A percentile compares a stretch with the other conserved stretches of the same genome.
Evolutionary conservation across 2,113 vertebrate species (phyloP).

Genomic region (Oreotrochilus melanogaster): DNA sequence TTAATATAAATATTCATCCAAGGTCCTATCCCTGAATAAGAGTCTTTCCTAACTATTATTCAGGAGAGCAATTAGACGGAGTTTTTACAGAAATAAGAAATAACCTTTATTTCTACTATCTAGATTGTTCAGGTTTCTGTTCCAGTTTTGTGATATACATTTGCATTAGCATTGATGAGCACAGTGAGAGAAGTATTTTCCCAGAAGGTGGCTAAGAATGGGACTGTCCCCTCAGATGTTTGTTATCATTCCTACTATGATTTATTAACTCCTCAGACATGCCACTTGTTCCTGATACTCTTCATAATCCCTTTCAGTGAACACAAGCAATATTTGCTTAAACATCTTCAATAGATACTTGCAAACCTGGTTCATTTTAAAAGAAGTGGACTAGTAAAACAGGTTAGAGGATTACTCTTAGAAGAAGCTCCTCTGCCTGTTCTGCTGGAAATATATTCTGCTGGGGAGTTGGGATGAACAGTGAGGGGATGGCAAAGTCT

Average conservation of each 20-base stretch:
- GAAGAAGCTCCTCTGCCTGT: not conserved
- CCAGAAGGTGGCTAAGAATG: not conserved
- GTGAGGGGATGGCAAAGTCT: rapidly evolving
- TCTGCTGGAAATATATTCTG: not conserved
- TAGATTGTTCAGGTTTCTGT: not conserved
- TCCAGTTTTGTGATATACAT: not conserved
- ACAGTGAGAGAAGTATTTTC: not conserved
- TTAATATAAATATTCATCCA: not conserved
- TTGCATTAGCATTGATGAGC: not conserved
- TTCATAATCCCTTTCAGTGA: slow-evolving; percentile 13
- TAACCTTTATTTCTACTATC: not conserved
- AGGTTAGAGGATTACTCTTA: not conserved
- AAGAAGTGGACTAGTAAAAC: not conserved
- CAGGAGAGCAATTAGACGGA: not conserved
- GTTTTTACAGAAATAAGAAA: not conserved
- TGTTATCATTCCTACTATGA: not conserved
- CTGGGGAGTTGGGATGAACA: not conserved
- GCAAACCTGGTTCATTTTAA: not conserved
- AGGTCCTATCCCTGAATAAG: not conserved
- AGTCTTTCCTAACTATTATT: not conserved
- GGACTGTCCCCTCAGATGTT: not conserved
- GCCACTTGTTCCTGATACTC: not conserved
- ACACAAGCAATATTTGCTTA: not conserved
- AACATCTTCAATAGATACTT: slow-evolving; percentile 1
- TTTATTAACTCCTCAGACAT: not conserved